Conservation (phyloP, 2,888 invertebrate genomes). For the Tethea ocularis region DNA sequence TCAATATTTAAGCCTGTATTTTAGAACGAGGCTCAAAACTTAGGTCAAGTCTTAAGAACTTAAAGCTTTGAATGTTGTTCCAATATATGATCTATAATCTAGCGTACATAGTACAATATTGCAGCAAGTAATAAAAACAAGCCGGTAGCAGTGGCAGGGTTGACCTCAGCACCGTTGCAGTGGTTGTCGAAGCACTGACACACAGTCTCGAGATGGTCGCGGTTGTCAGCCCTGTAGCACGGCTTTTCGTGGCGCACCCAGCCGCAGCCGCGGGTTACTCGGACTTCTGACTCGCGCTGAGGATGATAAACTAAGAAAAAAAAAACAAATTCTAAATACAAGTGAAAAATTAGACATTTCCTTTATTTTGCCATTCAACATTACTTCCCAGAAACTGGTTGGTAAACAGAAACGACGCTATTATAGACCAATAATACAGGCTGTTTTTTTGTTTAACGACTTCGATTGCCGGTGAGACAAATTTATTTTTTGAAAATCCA, state of each 20-base stretch:
- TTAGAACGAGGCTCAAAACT: too few relatives aligned
- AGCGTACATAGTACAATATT: slow-evolving; percentile 43
- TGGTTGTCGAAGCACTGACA: slow-evolving; percentile 86
- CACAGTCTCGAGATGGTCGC: slow-evolving; percentile 84
- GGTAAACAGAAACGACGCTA: too few relatives aligned
- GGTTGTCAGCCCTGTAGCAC: slow-evolving; percentile 84
- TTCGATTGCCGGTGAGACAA: too few relatives aligned
- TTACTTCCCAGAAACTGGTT: too few relatives aligned
- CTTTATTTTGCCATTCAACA: too few relatives aligned
- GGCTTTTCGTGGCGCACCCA: slow-evolving; percentile 75
- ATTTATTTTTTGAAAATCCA: too few relatives aligned
- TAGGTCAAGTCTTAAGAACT: too few relatives aligned
- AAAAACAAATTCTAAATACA: background rate
- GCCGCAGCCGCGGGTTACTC: slow-evolving; percentile 87
- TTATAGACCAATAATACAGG: too few relatives aligned
- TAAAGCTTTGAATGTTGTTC: too few relatives aligned
- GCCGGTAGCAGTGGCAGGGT: slow-evolving; percentile 34
- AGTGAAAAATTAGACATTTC: too few relatives aligned
- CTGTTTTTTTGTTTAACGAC: too few relatives aligned
- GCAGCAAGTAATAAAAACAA: slow-evolving; percentile 49
- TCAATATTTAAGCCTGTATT: too few relatives aligned
- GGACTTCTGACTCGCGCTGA: slow-evolving; percentile 60
- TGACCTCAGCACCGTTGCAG: slow-evolving; percentile 77
- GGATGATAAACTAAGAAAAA: slow-evolving; percentile 64
- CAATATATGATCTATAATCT: background rate